Evolutionary conservation across 2,113 vertebrate genomes (phyloP).

Genomic region (Pseudorasbora parva): DNA sequence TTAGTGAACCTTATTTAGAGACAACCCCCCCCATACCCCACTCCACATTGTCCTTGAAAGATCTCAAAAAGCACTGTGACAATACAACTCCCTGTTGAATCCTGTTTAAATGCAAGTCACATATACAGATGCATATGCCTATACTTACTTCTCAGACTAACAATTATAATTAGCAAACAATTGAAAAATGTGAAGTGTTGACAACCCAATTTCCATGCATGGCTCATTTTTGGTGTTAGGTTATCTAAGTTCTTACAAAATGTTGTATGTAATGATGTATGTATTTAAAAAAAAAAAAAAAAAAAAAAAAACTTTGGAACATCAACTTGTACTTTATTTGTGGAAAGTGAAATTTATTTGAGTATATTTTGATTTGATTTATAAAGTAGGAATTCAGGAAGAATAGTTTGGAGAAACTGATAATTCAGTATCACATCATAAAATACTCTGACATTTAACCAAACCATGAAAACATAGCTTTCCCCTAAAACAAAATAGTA

Average conservation of each 20-base stretch:
- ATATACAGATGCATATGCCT: background rate
- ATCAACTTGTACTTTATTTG: background rate
- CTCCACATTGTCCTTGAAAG: no score
- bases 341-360: background rate
- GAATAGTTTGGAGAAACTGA: background rate
- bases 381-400: background rate
- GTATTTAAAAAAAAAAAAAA: no score
- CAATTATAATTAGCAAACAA: background rate
- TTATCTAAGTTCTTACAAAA: background rate
- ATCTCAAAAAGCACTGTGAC: background rate
- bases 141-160: background rate
- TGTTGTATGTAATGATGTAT: no score
- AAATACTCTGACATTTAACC: background rate
- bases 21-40: no score
- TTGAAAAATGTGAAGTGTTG: background rate
- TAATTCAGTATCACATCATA: background rate
- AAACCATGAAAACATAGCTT: background rate
- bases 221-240: background rate
- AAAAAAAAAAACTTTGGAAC: background rate
- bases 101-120: background rate
- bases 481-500: background rate
- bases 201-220: background rate
- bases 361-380: background rate
- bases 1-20: background rate
- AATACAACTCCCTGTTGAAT: background rate